Conservation (phyloP, 1,140 invertebrate species). For the Laodelphax striatellus region DNA sequence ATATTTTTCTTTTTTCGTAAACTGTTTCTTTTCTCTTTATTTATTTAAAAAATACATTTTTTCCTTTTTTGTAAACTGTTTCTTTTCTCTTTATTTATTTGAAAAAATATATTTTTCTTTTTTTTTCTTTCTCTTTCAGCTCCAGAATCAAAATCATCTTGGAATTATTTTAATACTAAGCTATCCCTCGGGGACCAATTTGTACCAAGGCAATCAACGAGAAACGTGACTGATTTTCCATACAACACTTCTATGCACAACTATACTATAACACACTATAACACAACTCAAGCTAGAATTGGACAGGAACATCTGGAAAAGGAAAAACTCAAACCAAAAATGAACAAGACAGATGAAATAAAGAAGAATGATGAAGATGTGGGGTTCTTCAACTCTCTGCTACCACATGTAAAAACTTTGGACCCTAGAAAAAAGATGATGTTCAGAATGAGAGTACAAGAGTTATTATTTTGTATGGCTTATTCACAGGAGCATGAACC, state of each 20-base stretch:
- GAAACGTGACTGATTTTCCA: too few relatives aligned
- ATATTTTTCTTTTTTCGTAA: too few relatives aligned
- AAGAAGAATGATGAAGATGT: conserved; percentile 3
- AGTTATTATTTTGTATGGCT: conserved; percentile 11
- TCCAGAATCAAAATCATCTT: too few relatives aligned
- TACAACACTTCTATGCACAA: neutral
- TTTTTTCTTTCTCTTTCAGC: neutral
- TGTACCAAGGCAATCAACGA: too few relatives aligned
- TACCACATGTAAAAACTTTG: conserved; percentile 5
- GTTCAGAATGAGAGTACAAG: conserved; percentile 16
- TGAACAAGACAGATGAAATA: conserved; percentile 8
- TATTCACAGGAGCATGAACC: too few relatives aligned
- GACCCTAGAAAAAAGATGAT: conserved; percentile 12
- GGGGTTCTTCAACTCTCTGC: conserved; percentile 3
- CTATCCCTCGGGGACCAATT: too few relatives aligned
- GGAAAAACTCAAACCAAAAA: conserved; percentile 14
- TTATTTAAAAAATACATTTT: too few relatives aligned
- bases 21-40: too few relatives aligned
- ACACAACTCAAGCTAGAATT: conserved; percentile 7
- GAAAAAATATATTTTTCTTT: too few relatives aligned
- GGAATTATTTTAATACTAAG: too few relatives aligned
- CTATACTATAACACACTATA: neutral
- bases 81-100: too few relatives aligned
- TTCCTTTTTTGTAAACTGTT: too few relatives aligned
- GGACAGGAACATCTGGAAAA: conserved; percentile 8